Evolutionary conservation across 2,113 vertebrate genomes (phyloP).

Genomic region (Pachycephala philippinensis): DNA sequence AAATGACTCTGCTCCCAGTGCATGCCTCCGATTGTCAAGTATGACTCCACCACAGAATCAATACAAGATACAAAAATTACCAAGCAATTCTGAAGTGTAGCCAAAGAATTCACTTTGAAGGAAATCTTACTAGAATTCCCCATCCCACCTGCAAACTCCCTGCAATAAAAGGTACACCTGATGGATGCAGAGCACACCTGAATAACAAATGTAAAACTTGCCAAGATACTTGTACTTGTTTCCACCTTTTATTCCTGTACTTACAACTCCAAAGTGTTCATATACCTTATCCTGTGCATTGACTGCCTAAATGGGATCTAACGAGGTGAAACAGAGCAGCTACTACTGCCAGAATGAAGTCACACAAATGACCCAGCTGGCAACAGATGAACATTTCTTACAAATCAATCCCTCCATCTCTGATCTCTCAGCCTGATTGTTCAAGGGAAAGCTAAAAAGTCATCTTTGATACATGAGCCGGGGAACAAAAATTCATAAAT

Average conservation of each 20-base stretch:
- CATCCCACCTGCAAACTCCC: not conserved
- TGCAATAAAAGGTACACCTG: not conserved
- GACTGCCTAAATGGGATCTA: not conserved
- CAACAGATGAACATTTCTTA: not conserved
- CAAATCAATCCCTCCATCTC: not conserved
- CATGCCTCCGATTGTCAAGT: not conserved
- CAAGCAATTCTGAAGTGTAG: not conserved
- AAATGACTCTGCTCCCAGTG: not conserved
- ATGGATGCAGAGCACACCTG: not conserved
- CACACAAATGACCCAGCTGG: not conserved
- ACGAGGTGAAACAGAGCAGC: not conserved
- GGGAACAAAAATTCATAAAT: not conserved
- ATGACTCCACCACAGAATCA: not conserved
- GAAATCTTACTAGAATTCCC: not conserved
- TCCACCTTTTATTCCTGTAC: not conserved
- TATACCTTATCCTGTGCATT: not conserved
- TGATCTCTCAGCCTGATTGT: not conserved
- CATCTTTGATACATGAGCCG: not conserved
- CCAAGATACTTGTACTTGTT: not conserved
- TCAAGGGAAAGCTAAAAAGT: not conserved
- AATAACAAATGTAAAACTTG: not conserved
- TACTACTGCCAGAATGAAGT: not conserved
- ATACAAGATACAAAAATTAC: not conserved
- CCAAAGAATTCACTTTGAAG: not conserved
- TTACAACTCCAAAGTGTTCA: not conserved